These are phyloP conservation scores for Hydrocynus forskahlii DNA, from an alignment of 2,797 vertebrate genomes.

Conservation along the genomic window DNA sequence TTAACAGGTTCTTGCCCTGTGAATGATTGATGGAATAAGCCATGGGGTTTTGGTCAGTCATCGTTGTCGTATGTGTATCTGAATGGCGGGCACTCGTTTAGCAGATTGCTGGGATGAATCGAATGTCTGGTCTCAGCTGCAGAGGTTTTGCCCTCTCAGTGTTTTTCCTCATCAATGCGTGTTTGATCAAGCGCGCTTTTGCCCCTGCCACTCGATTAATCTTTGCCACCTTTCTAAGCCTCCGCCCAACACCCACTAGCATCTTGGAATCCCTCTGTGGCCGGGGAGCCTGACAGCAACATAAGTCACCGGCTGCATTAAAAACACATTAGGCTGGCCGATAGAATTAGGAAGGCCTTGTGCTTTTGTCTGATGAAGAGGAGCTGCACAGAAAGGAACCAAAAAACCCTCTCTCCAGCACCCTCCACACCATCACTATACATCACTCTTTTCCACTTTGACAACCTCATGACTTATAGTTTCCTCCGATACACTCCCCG, in stretches of 20 bases:
- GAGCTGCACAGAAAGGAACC: constrained; percentile 67
- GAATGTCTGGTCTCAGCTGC: constrained; percentile 48
- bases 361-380: constrained; percentile 71
- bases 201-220: constrained; percentile 69
- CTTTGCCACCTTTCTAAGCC: constrained; percentile 69
- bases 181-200: constrained; percentile 73
- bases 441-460: constrained; percentile 72
- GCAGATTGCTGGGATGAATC: constrained; percentile 45
- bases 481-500: constrained; percentile 72
- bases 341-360: constrained; percentile 73
- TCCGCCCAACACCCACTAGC: constrained; percentile 68
- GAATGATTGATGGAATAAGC: constrained; percentile 25
- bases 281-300: constrained; percentile 73
- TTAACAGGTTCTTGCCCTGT: constrained; percentile 17
- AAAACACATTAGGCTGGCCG: constrained; percentile 81
- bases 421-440: constrained; percentile 63
- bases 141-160: constrained; percentile 59
- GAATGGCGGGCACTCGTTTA: constrained; percentile 62
- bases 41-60: constrained; percentile 53
- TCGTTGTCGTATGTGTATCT: constrained; percentile 46
- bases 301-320: constrained; percentile 83
- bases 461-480: constrained; percentile 79
- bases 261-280: constrained; percentile 69
- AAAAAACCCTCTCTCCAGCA: constrained; percentile 34
- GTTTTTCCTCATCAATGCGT: constrained; percentile 67